These are phyloP conservation scores for Pseudoips prasinana DNA, from an alignment of 2,888 invertebrate genomes.

Conservation along the genomic window DNA sequence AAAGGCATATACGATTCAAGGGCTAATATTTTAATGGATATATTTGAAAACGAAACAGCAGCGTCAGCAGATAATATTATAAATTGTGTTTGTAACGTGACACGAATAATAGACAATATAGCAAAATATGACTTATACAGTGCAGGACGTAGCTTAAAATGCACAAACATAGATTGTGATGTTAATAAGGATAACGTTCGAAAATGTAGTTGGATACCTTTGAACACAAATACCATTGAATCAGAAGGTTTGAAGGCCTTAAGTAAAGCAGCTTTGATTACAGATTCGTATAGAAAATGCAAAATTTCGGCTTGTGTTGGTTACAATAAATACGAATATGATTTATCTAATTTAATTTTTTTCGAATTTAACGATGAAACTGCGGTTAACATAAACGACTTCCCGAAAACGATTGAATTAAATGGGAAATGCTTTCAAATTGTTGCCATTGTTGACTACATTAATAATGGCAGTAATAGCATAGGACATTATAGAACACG, in stretches of 20 bases:
- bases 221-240: conserved; percentile 4
- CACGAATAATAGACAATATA: conserved; percentile 5
- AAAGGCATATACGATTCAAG: conserved; percentile 6
- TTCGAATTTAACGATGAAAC: conserved; percentile 3
- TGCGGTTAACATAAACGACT: conserved; percentile 2
- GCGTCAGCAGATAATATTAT: conserved; percentile 3
- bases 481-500: conserved; percentile 37
- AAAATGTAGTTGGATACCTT: conserved; percentile 9
- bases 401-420: conserved; percentile 2
- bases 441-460: conserved; percentile 1
- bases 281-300: conserved; percentile 2
- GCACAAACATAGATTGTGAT: conserved; percentile 7
- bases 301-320: conserved; percentile 4
- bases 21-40: conserved; percentile 5
- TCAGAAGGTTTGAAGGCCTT: conserved; percentile 6
- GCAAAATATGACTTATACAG: conserved; percentile 4
- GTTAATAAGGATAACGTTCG: conserved; percentile 4
- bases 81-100: conserved; percentile 6
- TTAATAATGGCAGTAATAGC: conserved; percentile 4
- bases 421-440: conserved; percentile 3
- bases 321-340: conserved; percentile 3
- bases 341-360: conserved; percentile 3
- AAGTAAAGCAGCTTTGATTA: conserved; percentile 3
- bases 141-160: conserved; percentile 7
- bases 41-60: conserved; percentile 4